Conservation (phyloP, 2,797 vertebrate genomes). For the Holocentrus rufus region DNA sequence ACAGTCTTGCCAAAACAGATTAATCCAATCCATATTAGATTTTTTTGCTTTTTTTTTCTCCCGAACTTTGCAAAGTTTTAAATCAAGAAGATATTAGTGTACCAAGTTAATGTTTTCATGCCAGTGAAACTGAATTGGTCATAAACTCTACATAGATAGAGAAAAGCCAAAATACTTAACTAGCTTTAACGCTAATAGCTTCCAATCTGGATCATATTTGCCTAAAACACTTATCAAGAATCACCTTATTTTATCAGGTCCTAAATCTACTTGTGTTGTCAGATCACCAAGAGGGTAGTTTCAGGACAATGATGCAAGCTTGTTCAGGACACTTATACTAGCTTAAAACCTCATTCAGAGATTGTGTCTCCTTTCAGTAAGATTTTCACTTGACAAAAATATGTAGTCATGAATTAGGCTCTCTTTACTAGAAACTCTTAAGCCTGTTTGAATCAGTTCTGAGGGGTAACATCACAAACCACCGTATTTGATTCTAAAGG, state of each 20-base stretch:
- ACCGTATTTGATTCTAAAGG: constrained; percentile 6
- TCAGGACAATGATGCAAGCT: background rate
- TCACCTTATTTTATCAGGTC: background rate
- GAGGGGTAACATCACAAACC: background rate
- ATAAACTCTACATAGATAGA: constrained; percentile 9
- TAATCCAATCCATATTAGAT: constrained; percentile 23
- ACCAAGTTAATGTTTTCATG: background rate
- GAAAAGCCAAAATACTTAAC: constrained; percentile 5
- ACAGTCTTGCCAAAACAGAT: constrained; percentile 58
- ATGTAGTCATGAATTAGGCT: background rate
- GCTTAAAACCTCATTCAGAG: background rate
- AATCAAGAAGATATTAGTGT: background rate
- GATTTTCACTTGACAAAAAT: background rate
- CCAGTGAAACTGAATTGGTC: constrained; percentile 3
- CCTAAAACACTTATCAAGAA: background rate
- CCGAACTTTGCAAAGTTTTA: background rate
- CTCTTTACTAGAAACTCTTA: background rate
- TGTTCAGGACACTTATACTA: background rate
- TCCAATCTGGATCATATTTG: background rate
- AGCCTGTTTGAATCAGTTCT: background rate
- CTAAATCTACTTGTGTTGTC: background rate
- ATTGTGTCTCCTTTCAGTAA: background rate
- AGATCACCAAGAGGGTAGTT: background rate
- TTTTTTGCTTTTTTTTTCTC: constrained; percentile 20
- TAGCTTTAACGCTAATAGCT: constrained; percentile 31